phyloP scores from a whole-genome alignment of 2,797 vertebrate genomes.

The Gobio occitaniae region DNA sequence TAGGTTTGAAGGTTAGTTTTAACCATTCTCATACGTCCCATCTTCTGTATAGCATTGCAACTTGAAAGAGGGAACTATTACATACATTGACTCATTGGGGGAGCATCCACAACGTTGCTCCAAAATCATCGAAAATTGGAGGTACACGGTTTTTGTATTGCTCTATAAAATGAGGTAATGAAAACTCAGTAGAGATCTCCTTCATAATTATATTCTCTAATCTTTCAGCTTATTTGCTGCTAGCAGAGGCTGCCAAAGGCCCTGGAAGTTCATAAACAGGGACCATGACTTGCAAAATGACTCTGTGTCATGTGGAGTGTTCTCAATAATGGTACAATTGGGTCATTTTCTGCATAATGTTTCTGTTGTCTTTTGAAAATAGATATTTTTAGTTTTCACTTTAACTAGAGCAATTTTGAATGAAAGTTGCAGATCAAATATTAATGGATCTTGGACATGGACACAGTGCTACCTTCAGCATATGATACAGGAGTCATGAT shows the following conservation, averaged over 20 bases:
- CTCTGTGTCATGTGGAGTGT: constrained; percentile 19
- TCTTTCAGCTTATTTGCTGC: constrained; percentile 23
- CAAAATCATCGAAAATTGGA: constrained; percentile 15
- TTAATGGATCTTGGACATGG: not conserved
- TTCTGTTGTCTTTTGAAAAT: constrained; percentile 1
- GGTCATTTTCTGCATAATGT: constrained; percentile 13
- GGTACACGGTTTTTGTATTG: constrained; percentile 19
- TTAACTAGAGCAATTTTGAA: constrained; percentile 5
- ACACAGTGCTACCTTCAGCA: not conserved
- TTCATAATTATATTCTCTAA: constrained; percentile 7
- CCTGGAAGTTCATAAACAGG: not conserved
- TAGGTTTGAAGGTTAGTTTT: too few species aligned
- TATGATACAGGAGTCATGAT: constrained; percentile 17
- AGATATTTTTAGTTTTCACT: not conserved
- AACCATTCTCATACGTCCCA: not conserved
- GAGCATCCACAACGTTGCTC: not conserved
- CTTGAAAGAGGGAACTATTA: not conserved
- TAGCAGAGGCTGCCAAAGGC: constrained; percentile 22
- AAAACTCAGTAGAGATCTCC: not conserved
- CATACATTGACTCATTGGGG: not conserved
- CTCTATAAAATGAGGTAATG: not conserved
- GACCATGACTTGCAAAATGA: constrained; percentile 18
- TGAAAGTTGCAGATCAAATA: constrained; percentile 18
- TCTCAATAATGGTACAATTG: constrained; percentile 7
- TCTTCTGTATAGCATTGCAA: not conserved